Conservation (phyloP, 2,888 invertebrate genomes). For the Tupiocoris notatus region DNA sequence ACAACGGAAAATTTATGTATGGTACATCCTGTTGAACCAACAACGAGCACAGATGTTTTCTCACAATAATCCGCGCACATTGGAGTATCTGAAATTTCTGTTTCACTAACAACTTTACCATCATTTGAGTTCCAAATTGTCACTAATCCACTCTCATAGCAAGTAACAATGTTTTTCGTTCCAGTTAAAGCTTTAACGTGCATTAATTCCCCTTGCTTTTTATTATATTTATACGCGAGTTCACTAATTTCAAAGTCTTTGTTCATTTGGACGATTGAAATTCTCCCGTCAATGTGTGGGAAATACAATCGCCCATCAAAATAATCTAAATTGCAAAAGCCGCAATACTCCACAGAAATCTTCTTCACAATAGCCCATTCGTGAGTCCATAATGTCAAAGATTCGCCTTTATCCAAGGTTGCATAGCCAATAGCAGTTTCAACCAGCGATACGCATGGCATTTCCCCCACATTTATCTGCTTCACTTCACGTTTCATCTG, state of each 20-base stretch:
- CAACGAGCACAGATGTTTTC: constrained; percentile 64
- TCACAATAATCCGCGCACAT: constrained; percentile 71
- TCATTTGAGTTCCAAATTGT: constrained; percentile 67
- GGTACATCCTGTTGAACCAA: constrained; percentile 64
- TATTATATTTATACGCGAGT: constrained; percentile 55
- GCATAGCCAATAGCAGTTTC: constrained; percentile 63
- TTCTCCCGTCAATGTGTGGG: constrained; percentile 42
- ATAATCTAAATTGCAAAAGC: constrained; percentile 60
- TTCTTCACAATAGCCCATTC: constrained; percentile 58
- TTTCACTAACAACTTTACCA: constrained; percentile 60
- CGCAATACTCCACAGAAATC: constrained; percentile 64
- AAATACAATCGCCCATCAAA: constrained; percentile 41
- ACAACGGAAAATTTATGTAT: constrained; percentile 60
- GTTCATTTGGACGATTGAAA: constrained; percentile 36
- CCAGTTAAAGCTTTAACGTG: constrained; percentile 56
- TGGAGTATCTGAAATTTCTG: constrained; percentile 64
- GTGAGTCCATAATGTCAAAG: constrained; percentile 65
- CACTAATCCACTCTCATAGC: constrained; percentile 73
- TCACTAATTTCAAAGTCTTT: constrained; percentile 52
- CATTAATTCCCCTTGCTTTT: constrained; percentile 65
- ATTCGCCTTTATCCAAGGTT: constrained; percentile 73
- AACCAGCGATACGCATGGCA: constrained; percentile 64
- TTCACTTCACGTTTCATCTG: constrained; percentile 70
- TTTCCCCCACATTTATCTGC: constrained; percentile 65
- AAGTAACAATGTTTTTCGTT: constrained; percentile 62